Base-by-base conservation (phyloP, 1,140 invertebrate species). In the Cydia fagiglandana region DNA sequence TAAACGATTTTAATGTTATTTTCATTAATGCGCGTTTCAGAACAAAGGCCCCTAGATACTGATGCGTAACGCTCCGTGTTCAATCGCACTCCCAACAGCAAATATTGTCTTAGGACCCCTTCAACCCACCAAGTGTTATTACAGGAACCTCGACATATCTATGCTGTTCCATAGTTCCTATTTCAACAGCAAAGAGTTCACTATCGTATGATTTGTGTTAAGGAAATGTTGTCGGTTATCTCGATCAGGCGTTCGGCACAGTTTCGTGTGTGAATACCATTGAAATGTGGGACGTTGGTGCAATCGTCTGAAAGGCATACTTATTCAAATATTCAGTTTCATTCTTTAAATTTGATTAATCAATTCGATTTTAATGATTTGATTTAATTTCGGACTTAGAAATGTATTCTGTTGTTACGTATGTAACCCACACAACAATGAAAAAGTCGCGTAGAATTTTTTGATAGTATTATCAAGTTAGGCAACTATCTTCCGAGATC, bases 21-120 rank as follows among this genome's bases (percentile, higher is more conserved):
- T 50, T n/a, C 47, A 50, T 13, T 15, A n/a, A 50, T 50, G 15
- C 47, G 15, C 12, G 5, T 50, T 50, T n/a, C 0, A n/a, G 15
- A 50, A 15, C 12, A n/a, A 50, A n/a, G 2, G 0, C 15, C 15
- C 47, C 47, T 53, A 4, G 15, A 68, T 38, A 34, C 64, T 2
- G 2, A 10, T 6, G 15, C 12, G 64, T 38, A 28, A 13, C 5
- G 28, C 64, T 68, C 13, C 28, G 28, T 68, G 13, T 68, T 17
- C 3, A 24, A 17, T 45, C 66, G 34, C 66, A 70, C 66, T 41
- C 66, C 66, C 7, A 10, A 38, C 66, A 10, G 66, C 34, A 34
- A 70, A 70, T 70, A 70, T 70, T 70, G 66, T 70, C 17, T 70
- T 70, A 70, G 66, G 38, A 38, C 64, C 66, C 30, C 66, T 34